Percentiles rank a stretch among this genome's conserved stretches.
Evolutionary conservation across 2,113 vertebrate species (phyloP).

Genomic region (Apteryx owenii): DNA sequence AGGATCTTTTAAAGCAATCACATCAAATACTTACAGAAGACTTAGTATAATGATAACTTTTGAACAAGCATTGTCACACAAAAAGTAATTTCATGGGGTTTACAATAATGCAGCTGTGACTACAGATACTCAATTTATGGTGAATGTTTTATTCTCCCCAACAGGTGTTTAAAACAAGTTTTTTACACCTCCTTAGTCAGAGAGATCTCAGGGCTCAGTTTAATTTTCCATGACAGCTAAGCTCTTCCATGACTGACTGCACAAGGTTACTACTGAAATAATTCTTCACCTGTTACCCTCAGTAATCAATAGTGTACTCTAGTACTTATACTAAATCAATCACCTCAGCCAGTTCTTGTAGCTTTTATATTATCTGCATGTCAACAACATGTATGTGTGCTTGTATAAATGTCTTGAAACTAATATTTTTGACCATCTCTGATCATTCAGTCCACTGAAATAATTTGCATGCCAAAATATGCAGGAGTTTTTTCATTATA

Average conservation of each 20-base stretch:
- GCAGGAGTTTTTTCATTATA: neutral
- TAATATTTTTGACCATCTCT: neutral
- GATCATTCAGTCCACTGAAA: neutral
- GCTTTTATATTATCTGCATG: neutral
- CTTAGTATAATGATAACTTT: neutral
- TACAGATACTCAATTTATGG: neutral
- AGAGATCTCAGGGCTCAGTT: neutral
- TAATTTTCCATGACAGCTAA: slow-evolving; percentile 15
- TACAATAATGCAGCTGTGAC: neutral
- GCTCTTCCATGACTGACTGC: neutral
- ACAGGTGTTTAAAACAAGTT: neutral
- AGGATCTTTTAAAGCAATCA: neutral
- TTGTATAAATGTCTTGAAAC: neutral
- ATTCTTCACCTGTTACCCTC: neutral
- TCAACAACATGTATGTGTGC: neutral
- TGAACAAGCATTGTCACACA: neutral
- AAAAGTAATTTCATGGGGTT: neutral
- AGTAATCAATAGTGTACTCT: slow-evolving; percentile 38
- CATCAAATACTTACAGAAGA: neutral
- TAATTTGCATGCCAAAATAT: neutral
- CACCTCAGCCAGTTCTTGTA: neutral
- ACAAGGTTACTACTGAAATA: slow-evolving; percentile 1
- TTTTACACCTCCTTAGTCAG: neutral
- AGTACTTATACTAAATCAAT: slow-evolving; percentile 28
- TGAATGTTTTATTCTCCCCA: neutral